These are phyloP conservation scores for Phodopus roborovskii DNA, from an alignment of 2,113 vertebrate genomes.

Conservation along the genomic window DNA sequence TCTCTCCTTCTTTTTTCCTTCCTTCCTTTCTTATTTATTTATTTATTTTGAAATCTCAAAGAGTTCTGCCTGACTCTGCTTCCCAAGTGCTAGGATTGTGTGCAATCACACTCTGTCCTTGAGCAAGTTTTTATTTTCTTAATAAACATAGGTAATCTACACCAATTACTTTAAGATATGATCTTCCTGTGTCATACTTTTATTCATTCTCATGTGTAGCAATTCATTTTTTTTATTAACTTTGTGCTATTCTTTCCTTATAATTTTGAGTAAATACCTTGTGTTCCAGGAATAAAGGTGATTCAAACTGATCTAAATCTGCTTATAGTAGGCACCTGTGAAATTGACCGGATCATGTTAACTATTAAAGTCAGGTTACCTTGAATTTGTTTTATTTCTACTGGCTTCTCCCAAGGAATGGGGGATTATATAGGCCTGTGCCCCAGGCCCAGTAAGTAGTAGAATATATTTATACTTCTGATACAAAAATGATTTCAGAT, in stretches of 20 bases:
- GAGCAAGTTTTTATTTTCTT: conserved; percentile 17
- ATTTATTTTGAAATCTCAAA: background rate
- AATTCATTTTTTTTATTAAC: background rate
- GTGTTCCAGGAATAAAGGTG: conserved; percentile 5
- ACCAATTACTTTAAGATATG: background rate
- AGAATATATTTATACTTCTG: conserved; percentile 18
- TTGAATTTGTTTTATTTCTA: background rate
- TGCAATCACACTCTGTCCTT: background rate
- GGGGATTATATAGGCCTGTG: background rate
- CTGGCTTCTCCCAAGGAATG: background rate
- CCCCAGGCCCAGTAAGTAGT: background rate
- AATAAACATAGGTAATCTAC: background rate
- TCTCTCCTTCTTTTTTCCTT: no score
- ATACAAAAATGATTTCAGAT: conserved; percentile 18
- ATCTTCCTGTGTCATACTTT: background rate
- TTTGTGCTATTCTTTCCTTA: conserved; percentile 1
- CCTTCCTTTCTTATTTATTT: no score
- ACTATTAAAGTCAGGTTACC: no score
- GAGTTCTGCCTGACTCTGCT: background rate
- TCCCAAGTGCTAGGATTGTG: background rate
- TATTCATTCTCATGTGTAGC: background rate
- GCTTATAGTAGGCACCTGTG: background rate
- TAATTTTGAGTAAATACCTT: background rate
- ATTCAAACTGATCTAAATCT: conserved; percentile 10
- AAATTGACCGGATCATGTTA: background rate